Conservation (phyloP, 2,888 invertebrate species). For the Nebria salina region DNA sequence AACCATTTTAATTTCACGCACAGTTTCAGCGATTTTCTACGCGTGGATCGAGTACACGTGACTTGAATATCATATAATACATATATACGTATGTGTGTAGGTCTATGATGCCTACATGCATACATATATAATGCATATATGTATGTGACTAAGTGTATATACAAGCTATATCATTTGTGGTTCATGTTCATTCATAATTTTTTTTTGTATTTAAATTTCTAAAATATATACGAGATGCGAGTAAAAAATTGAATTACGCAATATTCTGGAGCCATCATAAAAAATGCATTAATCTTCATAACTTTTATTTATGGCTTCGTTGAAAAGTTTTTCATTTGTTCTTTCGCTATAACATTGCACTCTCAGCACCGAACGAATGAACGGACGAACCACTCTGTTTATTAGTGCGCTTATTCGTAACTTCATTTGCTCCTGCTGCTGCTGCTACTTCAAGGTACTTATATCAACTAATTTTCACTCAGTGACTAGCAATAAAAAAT, state of each 20-base stretch:
- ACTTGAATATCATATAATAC: not conserved
- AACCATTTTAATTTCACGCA: conserved; percentile 15
- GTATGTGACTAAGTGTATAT: too few species aligned
- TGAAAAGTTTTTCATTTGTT: conserved; percentile 28
- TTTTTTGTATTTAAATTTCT: not conserved
- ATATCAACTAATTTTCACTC: too few species aligned
- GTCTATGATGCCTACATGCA: not conserved
- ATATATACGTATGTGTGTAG: not conserved
- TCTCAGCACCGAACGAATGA: not conserved
- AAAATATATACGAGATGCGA: not conserved
- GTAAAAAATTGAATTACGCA: not conserved
- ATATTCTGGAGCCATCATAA: conserved; percentile 22
- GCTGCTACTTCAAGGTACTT: not conserved
- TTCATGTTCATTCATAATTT: too few species aligned
- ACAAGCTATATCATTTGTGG: too few species aligned
- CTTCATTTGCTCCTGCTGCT: not conserved
- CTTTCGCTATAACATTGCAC: conserved; percentile 7
- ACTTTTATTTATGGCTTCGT: conserved; percentile 40
- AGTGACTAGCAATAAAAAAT: too few species aligned
- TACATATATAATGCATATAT: not conserved
- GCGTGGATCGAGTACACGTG: conserved; percentile 15
- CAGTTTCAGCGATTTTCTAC: conserved; percentile 8
- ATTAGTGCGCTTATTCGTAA: not conserved
- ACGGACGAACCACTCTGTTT: not conserved
- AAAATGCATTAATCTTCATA: conserved; percentile 45